These are phyloP conservation scores for Kobus ellipsiprymnus DNA, from an alignment of 2,113 vertebrate genomes.

Conservation along the genomic window DNA sequence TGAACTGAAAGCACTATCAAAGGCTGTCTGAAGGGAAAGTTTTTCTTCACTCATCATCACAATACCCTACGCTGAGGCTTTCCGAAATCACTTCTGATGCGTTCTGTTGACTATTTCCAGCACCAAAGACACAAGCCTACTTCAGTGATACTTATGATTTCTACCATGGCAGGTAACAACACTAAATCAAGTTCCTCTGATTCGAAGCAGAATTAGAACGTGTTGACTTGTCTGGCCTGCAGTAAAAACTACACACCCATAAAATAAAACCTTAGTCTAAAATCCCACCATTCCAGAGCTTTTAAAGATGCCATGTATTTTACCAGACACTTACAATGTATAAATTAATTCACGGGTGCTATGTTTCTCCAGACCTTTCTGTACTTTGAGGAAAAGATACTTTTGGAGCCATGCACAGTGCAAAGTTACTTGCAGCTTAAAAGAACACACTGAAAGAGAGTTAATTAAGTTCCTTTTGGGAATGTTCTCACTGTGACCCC, in stretches of 20 bases:
- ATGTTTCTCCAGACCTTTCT: neutral
- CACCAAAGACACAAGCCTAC: neutral
- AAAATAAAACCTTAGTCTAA: constrained; percentile 10
- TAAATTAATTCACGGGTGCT: neutral
- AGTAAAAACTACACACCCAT: neutral
- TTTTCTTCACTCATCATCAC: neutral
- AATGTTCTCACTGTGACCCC: neutral
- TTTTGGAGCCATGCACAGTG: neutral
- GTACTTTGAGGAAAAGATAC: neutral
- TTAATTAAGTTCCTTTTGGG: neutral
- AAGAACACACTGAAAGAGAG: neutral
- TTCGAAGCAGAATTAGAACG: neutral
- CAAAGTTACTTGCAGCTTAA: neutral
- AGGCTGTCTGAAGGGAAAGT: neutral
- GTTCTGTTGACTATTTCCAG: neutral
- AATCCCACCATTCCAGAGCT: neutral
- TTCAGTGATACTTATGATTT: neutral
- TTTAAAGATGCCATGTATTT: neutral
- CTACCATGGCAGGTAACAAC: neutral
- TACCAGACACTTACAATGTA: neutral
- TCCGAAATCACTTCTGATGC: neutral
- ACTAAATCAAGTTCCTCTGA: constrained; percentile 29
- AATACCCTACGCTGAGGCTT: neutral
- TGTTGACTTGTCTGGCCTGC: neutral
- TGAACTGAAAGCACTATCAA: neutral